phyloP scores from a whole-genome alignment of 2,113 vertebrate species.

The Plestiodon gilberti region DNA sequence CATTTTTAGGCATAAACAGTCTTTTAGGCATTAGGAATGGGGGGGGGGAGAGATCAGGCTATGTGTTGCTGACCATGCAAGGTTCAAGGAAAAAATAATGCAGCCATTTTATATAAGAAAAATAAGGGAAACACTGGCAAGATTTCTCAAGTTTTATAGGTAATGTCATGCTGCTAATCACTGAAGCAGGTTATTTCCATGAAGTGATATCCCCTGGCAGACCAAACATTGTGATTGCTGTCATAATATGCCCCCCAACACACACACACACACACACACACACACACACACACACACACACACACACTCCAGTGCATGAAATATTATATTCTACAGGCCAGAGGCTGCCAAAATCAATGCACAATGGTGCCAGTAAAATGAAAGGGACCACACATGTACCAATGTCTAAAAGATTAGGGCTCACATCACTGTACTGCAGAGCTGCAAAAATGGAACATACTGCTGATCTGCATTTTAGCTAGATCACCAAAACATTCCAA shows the following conservation, averaged over 20 bases:
- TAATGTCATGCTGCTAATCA: not conserved
- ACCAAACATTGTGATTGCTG: conserved; percentile 17
- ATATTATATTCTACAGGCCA: conserved; percentile 16
- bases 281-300: too few relatives aligned
- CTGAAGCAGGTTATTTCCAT: conserved; percentile 14
- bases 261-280: too few relatives aligned
- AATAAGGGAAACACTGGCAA: conserved; percentile 2
- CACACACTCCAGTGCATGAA: conserved; percentile 4
- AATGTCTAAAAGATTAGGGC: not conserved
- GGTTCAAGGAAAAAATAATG: not conserved
- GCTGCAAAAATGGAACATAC: not conserved
- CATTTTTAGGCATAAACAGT: not conserved
- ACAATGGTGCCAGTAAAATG: conserved; percentile 17
- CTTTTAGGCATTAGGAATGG: not conserved
- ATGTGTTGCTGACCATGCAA: not conserved
- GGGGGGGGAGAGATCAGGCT: fast-evolving
- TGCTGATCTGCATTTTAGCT: conserved; percentile 29
- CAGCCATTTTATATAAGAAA: conserved; percentile 19
- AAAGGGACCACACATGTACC: conserved; percentile 19
- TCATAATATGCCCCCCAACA: conserved; percentile 17
- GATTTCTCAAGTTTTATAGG: not conserved
- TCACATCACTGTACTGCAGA: not conserved
- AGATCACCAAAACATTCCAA: conserved; percentile 8
- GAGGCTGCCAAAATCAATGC: conserved; percentile 22
- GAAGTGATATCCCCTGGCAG: conserved; percentile 17